These are phyloP conservation scores for Lepidothrix coronata DNA, from an alignment of 2,113 vertebrate genomes.

Conservation along the genomic window DNA sequence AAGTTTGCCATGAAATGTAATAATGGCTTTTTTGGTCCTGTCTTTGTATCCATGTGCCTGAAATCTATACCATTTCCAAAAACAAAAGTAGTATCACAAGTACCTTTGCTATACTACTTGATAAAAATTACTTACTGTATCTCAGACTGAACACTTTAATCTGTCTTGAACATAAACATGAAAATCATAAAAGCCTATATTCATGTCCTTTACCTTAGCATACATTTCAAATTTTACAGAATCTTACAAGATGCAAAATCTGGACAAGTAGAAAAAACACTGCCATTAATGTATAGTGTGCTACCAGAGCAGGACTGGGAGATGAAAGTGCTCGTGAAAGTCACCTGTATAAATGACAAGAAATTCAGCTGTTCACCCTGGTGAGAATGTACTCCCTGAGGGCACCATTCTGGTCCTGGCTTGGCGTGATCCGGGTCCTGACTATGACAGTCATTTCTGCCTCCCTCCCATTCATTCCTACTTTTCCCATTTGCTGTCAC, in stretches of 20 bases:
- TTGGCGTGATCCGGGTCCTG: accelerated
- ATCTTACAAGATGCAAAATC: background rate
- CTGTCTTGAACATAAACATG: background rate
- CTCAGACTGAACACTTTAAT: background rate
- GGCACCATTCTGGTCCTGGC: background rate
- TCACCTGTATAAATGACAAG: background rate
- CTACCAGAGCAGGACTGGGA: background rate
- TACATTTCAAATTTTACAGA: background rate
- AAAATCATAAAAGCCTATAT: background rate
- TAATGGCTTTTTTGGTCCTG: background rate
- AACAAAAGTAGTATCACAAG: background rate
- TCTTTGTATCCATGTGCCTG: background rate
- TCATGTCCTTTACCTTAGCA: background rate
- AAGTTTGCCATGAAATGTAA: background rate
- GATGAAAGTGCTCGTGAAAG: accelerated
- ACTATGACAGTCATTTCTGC: background rate
- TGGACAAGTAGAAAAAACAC: background rate
- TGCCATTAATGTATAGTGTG: background rate
- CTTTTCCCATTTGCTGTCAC: background rate
- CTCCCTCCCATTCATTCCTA: background rate
- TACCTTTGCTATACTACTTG: background rate
- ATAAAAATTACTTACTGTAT: background rate
- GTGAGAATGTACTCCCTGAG: background rate
- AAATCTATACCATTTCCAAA: background rate
- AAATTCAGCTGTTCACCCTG: background rate